A percentile compares a stretch with the other conserved stretches of the same genome.
Conservation (phyloP, 2,797 vertebrate genomes). For the Spatula clypeata region DNA sequence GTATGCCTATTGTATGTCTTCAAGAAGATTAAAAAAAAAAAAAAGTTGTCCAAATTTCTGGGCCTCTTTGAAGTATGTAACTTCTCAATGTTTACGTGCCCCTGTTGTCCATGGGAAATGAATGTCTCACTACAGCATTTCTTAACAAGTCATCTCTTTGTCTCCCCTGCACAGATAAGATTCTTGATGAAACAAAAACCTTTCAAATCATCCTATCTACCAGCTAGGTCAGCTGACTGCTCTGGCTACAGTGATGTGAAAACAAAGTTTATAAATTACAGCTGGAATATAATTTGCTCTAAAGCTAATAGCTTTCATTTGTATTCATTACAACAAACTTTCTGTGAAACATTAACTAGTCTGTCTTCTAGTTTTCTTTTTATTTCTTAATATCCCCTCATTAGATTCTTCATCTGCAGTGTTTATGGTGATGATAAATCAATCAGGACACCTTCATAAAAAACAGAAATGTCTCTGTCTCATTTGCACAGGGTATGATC, state of each 20-base stretch:
- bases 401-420: neutral
- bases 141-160: neutral
- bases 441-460: neutral
- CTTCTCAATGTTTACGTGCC: neutral
- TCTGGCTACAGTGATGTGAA: neutral
- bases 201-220: neutral
- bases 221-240: slow-evolving; percentile 7
- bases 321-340: neutral
- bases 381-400: neutral
- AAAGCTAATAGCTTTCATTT: neutral
- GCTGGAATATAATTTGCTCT: neutral
- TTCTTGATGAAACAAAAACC: neutral
- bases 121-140: neutral
- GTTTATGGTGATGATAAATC: neutral
- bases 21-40: neutral
- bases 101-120: neutral
- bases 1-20: neutral
- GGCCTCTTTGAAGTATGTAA: neutral
- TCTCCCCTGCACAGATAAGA: neutral
- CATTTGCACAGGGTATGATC: neutral
- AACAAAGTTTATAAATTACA: neutral
- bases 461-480: neutral
- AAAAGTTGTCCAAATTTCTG: neutral
- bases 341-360: neutral
- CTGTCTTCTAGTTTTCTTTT: neutral